Conservation (phyloP, 2,797 vertebrate genomes). For the Acanthurus leucopareius region DNA sequence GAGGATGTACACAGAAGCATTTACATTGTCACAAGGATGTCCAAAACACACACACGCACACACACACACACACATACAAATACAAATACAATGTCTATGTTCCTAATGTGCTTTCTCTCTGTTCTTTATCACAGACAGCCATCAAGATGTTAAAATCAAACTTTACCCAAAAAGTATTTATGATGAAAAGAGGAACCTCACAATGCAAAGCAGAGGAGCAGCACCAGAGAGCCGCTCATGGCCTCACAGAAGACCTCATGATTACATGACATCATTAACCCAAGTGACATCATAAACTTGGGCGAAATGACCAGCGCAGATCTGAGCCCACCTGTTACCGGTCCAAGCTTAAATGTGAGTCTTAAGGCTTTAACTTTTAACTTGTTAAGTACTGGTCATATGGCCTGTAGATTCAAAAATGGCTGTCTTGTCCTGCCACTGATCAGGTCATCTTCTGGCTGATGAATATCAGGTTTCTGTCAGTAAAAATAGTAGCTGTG, state of each 20-base stretch:
- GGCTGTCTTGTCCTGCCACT: neutral
- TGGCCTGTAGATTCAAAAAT: neutral
- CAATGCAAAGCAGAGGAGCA: slow-evolving; percentile 24
- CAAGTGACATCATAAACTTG: slow-evolving; percentile 19
- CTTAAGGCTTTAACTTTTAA: neutral
- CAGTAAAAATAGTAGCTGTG: neutral
- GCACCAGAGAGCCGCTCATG: slow-evolving; percentile 17
- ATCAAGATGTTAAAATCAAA: slow-evolving; percentile 34
- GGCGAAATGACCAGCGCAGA: neutral
- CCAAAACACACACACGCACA: neutral
- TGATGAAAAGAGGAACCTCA: slow-evolving; percentile 27
- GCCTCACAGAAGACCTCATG: neutral
- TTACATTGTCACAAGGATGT: slow-evolving; percentile 10
- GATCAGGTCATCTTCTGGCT: neutral
- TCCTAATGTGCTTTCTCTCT: slow-evolving; percentile 5
- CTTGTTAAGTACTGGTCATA: neutral
- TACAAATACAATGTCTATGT: neutral
- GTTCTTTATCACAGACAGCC: slow-evolving; percentile 30
- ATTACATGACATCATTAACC: slow-evolving; percentile 3
- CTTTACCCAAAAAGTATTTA: neutral
- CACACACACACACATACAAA: neutral
- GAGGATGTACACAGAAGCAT: slow-evolving; percentile 10
- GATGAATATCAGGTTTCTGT: neutral
- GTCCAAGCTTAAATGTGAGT: slow-evolving; percentile 51
- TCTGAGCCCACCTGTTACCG: neutral